A percentile compares a stretch with the other conserved stretches of the same genome.
phyloP scores from a whole-genome alignment of 2,888 invertebrate genomes.

The Noctua janthina region DNA sequence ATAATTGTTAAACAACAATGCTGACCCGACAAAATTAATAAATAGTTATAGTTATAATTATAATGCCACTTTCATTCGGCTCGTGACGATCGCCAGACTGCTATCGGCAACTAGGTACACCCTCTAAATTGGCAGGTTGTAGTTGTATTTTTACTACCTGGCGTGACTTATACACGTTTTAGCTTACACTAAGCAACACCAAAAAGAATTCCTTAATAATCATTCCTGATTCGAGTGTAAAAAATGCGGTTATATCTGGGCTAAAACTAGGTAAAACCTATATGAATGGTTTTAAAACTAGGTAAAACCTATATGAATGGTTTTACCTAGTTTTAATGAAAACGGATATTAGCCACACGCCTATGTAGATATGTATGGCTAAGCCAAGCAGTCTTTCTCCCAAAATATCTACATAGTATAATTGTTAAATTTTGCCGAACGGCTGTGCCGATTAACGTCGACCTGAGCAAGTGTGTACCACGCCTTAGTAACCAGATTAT shows the following conservation, averaged over 20 bases:
- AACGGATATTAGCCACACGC: neutral
- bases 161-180: neutral
- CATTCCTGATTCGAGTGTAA: neutral
- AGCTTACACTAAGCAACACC: no score
- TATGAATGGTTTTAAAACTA: neutral
- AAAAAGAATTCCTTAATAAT: neutral
- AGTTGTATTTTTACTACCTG: no score
- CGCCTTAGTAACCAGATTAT: conserved; percentile 17
- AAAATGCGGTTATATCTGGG: neutral
- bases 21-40: no score
- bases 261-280: no score
- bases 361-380: neutral
- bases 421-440: neutral
- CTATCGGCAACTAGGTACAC: neutral
- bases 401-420: neutral
- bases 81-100: neutral
- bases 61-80: neutral
- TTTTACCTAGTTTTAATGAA: neutral
- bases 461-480: neutral
- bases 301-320: no score
- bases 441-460: neutral
- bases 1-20: neutral
- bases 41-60: no score
- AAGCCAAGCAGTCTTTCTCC: neutral
- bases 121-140: no score